phyloP scores from a whole-genome alignment of 92 coral and sea anemone genomes.

The Meandrina meandrites region DNA sequence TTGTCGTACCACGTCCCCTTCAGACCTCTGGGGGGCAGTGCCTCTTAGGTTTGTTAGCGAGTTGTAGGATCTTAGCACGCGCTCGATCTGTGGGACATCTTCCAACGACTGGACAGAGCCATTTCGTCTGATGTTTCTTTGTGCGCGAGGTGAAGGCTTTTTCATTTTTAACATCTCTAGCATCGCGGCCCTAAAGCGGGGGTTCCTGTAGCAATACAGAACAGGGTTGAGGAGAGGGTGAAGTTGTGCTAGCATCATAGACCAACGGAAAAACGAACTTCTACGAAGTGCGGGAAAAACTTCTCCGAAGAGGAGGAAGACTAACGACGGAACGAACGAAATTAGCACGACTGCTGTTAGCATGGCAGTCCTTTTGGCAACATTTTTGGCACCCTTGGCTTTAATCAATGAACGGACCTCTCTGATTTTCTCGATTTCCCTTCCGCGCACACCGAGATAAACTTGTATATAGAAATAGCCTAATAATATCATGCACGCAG shows the following conservation, averaged over 20 bases:
- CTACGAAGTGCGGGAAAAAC: conserved; percentile 1
- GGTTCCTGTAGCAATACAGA: conserved; percentile 13
- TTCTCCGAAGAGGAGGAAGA: neutral
- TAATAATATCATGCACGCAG: neutral
- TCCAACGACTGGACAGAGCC: neutral
- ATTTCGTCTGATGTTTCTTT: neutral
- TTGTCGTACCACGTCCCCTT: neutral
- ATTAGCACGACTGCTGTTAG: conserved; percentile 13
- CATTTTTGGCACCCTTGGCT: neutral
- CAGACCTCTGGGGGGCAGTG: neutral
- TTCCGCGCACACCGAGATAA: neutral
- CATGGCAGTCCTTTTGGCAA: conserved; percentile 7
- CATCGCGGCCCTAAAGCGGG: neutral
- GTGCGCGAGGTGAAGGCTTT: neutral
- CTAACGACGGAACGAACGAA: conserved; percentile 18
- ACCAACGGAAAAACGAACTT: conserved; percentile 33
- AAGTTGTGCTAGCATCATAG: conserved; percentile 14
- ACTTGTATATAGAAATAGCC: conserved; percentile 4
- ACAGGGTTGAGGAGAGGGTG: conserved; percentile 31
- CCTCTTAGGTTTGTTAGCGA: neutral
- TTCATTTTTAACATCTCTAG: conserved; percentile 14
- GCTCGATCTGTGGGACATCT: neutral
- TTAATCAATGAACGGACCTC: neutral
- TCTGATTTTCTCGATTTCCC: neutral
- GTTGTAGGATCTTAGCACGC: neutral